A percentile compares a stretch with the other conserved stretches of the same genome.
These are phyloP conservation scores for Drosophila seguyi DNA, from an alignment of 1,140 invertebrate species.

Conservation along the genomic window DNA sequence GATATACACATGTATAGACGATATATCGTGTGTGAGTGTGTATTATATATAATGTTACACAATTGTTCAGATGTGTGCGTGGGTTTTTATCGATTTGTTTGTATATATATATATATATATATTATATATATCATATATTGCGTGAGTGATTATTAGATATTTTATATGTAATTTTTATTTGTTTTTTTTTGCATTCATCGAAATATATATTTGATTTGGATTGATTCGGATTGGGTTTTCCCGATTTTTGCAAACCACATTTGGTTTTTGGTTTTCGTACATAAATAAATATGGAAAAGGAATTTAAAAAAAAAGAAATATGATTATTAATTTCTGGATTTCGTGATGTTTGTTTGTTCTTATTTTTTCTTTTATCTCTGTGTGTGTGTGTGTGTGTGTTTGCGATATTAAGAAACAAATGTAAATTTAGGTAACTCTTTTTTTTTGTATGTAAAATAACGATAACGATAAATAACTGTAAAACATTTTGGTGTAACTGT, in stretches of 20 bases:
- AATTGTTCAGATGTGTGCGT: conserved; percentile 62
- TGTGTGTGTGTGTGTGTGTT: conserved; percentile 31
- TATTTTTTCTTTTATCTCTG: conserved; percentile 28
- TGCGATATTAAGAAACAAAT: conserved; percentile 20
- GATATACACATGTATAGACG: conserved; percentile 35
- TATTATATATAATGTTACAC: conserved; percentile 56
- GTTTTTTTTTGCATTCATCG: conserved; percentile 77
- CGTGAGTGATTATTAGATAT: conserved; percentile 67
- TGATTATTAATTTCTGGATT: conserved; percentile 84
- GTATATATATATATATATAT: no score
- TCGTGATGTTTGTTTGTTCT: conserved; percentile 60
- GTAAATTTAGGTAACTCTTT: conserved; percentile 19
- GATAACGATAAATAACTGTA: conserved; percentile 36
- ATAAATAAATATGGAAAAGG: conserved; percentile 85
- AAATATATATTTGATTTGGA: conserved; percentile 64
- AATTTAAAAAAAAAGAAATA: conserved; percentile 84
- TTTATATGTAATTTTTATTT: conserved; percentile 57
- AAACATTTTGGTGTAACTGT: conserved; percentile 40
- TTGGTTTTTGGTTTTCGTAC: conserved; percentile 84
- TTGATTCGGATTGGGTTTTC: conserved; percentile 78
- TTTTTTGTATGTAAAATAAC: conserved; percentile 39
- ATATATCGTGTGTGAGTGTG: conserved; percentile 18
- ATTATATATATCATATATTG: conserved; percentile 59
- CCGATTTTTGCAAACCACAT: conserved; percentile 83
- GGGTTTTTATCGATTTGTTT: conserved; percentile 29